Base-by-base conservation (phyloP, 2,797 vertebrate genomes). In the Xerus rutilus region DNA sequence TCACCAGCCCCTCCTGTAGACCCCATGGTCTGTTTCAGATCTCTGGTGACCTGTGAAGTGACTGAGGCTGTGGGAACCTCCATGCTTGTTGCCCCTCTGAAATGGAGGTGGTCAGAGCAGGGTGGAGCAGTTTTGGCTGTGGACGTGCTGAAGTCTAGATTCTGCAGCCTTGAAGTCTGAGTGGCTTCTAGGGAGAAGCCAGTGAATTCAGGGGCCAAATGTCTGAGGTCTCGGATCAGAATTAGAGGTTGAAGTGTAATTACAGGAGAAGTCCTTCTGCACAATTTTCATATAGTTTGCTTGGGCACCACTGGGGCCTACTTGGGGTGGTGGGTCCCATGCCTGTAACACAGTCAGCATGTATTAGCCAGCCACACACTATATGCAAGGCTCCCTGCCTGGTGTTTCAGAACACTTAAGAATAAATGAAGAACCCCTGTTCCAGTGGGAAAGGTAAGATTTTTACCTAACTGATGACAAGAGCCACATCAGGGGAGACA, bases 121-220 rank as follows among this genome's bases (percentile, higher is more conserved):
- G 18, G 21, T 77, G n/a, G 11, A 91, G 88, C 7, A 10, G 52
- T n/a, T 45, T 14, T 70, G 57, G 76, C 83, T 86, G 20, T 1
- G 0, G 25, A 8, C 39, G 4, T 83, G 69, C 82, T 85, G 84
- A 83, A 57, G 76, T 76, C 76, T 35, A 35, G 72, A 67, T 54
- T 15, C 39, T 52, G 52, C 35, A 47, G 39, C 76, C 65, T 54
- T 77, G 52, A 64, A 91, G 83, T 79, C 62, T 39, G 83, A 35
- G n/a, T 47, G 62, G 84, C 12, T 15, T 77, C 88, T 87, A 69
- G 70, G 70, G 69, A 73, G 85, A 94, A 73, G 86, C 84, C 28
- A 11, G 12, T 43, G 30, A 74, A 43, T 35, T 12, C 0, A 7
- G 54, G 39, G 83, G 54, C 78, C 74, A 89, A 64, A 43, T 79